Conservation (phyloP, 2,888 invertebrate species). For the Pasiphila rectangulata region DNA sequence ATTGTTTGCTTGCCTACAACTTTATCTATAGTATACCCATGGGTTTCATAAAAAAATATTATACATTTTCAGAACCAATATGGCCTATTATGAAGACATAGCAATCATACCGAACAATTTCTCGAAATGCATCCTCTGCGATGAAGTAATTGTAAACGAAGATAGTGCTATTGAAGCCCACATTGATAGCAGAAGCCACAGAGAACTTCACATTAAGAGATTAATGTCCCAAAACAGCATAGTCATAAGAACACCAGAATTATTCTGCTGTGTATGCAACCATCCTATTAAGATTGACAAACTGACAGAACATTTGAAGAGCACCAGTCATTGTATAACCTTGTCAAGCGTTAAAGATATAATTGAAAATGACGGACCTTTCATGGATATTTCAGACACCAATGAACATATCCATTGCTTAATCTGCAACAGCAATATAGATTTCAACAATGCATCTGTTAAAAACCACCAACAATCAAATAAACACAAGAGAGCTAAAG, state of each 20-base stretch:
- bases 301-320: slow-evolving; percentile 38
- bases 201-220: slow-evolving; percentile 35
- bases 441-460: slow-evolving; percentile 34
- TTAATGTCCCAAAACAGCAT: slow-evolving; percentile 45
- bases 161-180: slow-evolving; percentile 39
- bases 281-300: slow-evolving; percentile 19
- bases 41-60: not conserved
- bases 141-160: slow-evolving; percentile 34
- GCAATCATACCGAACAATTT: slow-evolving; percentile 34
- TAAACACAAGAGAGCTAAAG: slow-evolving; percentile 42
- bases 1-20: too few relatives aligned
- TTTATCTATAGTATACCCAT: not conserved
- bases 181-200: slow-evolving; percentile 38
- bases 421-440: slow-evolving; percentile 39
- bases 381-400: slow-evolving; percentile 40
- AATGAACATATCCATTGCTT: slow-evolving; percentile 35
- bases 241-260: slow-evolving; percentile 14
- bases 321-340: slow-evolving; percentile 32
- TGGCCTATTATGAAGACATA: slow-evolving; percentile 51
- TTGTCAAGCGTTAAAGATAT: slow-evolving; percentile 33
- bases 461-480: slow-evolving; percentile 36
- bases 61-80: slow-evolving; percentile 9
- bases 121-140: slow-evolving; percentile 46
- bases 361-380: slow-evolving; percentile 44
- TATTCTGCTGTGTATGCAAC: slow-evolving; percentile 42